Conservation (phyloP, 2,888 invertebrate genomes). For the Tridacna crocea region DNA sequence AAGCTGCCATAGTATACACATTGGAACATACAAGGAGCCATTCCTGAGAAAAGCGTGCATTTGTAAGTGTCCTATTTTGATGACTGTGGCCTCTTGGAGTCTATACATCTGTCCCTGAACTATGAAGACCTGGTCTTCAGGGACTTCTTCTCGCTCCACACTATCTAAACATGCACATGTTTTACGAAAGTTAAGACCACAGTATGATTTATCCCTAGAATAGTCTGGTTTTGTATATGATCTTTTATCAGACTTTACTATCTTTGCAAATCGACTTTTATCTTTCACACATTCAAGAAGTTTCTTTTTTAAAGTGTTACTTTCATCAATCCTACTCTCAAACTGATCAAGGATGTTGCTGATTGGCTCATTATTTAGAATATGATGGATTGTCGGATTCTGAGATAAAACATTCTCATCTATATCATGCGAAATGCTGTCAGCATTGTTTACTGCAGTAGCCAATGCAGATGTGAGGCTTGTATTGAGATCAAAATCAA, state of each 20-base stretch:
- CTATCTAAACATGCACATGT: slow-evolving; percentile 21
- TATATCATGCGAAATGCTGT: neutral
- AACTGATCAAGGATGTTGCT: neutral
- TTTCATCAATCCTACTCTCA: neutral
- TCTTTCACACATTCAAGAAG: neutral
- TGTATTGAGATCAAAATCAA: too few species aligned
- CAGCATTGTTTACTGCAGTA: too few species aligned
- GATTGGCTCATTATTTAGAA: slow-evolving; percentile 8
- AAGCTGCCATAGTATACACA: neutral
- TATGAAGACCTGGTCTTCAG: slow-evolving; percentile 45
- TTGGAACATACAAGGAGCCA: slow-evolving; percentile 26
- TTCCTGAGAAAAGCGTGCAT: slow-evolving; percentile 37
- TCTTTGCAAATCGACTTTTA: neutral
- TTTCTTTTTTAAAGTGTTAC: neutral
- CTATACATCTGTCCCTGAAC: slow-evolving; percentile 45
- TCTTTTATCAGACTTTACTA: neutral
- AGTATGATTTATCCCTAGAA: neutral
- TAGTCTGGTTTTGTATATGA: neutral
- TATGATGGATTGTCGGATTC: neutral
- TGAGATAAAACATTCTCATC: neutral
- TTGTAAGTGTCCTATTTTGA: slow-evolving; percentile 33
- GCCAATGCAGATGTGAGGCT: too few species aligned
- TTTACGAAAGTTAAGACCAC: neutral
- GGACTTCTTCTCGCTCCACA: slow-evolving; percentile 26
- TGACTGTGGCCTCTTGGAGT: slow-evolving; percentile 28